Evolutionary conservation across 1,140 invertebrate species (phyloP).

Genomic region (Danaus melanippus): DNA sequence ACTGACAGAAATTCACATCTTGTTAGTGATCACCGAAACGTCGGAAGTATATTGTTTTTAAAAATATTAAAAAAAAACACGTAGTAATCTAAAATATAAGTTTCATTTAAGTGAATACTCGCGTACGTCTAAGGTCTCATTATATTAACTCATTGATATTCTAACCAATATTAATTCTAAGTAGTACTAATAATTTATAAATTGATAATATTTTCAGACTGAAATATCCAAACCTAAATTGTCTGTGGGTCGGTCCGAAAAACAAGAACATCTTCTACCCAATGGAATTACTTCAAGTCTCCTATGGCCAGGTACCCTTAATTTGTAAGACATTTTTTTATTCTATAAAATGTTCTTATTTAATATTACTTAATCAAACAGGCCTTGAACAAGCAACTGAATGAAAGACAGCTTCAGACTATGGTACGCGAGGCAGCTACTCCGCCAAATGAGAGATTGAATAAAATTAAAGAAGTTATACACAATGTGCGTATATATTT

Average conservation of each 20-base stretch:
- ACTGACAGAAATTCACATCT: no score
- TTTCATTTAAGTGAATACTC: no score
- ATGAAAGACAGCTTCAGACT: conserved; percentile 71
- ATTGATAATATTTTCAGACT: conserved; percentile 49
- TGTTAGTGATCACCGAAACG: no score
- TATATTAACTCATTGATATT: no score
- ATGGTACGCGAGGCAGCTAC: conserved; percentile 81
- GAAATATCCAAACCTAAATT: conserved; percentile 73
- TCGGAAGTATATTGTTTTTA: no score
- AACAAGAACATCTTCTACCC: conserved; percentile 73
- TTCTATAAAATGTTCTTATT: neutral
- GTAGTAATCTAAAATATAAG: no score
- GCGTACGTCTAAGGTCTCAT: no score
- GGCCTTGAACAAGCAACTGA: conserved; percentile 60
- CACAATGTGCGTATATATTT: conserved; percentile 31
- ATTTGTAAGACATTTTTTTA: neutral
- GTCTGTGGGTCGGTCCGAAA: conserved; percentile 74
- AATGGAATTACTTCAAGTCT: conserved; percentile 75
- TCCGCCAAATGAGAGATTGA: conserved; percentile 72
- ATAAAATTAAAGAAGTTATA: conserved; percentile 76
- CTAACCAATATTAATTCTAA: no score
- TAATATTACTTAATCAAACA: conserved; percentile 16
- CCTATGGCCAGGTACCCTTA: conserved; percentile 72
- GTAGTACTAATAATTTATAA: conserved; percentile 1
- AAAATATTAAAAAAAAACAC: no score